These are phyloP conservation scores for Alexandromys fortis DNA, from an alignment of 2,113 vertebrate species.

Conservation along the genomic window DNA sequence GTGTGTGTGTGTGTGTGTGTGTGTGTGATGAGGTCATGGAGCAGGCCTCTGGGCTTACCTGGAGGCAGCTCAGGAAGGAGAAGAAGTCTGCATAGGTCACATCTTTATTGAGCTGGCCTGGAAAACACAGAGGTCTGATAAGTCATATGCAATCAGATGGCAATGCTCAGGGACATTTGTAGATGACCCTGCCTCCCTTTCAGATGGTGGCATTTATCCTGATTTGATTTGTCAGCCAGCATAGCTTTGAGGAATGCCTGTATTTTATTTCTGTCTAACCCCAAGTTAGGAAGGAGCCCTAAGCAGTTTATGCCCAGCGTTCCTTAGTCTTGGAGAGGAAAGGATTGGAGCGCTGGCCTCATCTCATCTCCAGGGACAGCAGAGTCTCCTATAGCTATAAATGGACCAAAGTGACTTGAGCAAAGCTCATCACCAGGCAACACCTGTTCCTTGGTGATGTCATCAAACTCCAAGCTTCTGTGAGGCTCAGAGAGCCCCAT, in stretches of 20 bases:
- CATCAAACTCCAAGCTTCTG: not conserved
- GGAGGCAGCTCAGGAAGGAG: constrained; percentile 86
- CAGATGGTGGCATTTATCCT: not conserved
- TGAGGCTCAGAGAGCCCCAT: not conserved
- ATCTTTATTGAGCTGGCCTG: constrained; percentile 88
- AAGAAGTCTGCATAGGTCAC: constrained; percentile 85
- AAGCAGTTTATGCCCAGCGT: not conserved
- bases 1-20: no score
- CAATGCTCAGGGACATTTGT: not conserved
- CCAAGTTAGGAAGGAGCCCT: not conserved
- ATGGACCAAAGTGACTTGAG: not conserved
- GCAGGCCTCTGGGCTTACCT: constrained; percentile 77
- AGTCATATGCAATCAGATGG: fast-evolving
- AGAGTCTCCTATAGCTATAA: not conserved
- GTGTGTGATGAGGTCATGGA: not conserved
- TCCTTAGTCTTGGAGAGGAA: not conserved
- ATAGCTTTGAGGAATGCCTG: fast-evolving
- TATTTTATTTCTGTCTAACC: not conserved
- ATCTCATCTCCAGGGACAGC: not conserved
- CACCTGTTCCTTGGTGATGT: fast-evolving
- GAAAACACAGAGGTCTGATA: constrained; percentile 50
- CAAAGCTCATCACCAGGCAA: fast-evolving
- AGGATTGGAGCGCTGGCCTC: not conserved
- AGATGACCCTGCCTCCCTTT: no score
- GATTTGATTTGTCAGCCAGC: no score